Evolutionary conservation across 2,113 vertebrate genomes (phyloP), one percentile per base, ranked within the genome.

Genomic region (Tichodroma muraria): DNA sequence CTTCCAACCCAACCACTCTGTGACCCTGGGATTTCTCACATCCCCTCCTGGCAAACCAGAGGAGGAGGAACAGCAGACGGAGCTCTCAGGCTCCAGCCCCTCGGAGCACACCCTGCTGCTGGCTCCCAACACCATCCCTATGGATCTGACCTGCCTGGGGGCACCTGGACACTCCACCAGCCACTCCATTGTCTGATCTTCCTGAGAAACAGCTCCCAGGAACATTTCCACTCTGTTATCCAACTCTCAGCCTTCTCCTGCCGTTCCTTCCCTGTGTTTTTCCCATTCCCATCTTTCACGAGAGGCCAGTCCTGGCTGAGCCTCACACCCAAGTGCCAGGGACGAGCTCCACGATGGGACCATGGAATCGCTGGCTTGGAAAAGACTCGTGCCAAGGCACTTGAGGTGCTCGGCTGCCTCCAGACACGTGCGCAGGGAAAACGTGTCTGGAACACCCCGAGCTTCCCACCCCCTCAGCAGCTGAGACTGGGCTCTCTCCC

Each of bases 401-500:
- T 1, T 1, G 76, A 63, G 80, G 65, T 69, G 76, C 54, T 45
- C 1, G 0, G 5, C 64, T 42, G 73, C 78, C 91, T 84, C 73
- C 52, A 28, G 72, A 73, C 91, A 90, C 9, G 71, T 83, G 93
- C 9, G 4, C n/a, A 3, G 9, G 57, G 40, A 52, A 90, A 95
- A 83, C 76, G 50, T 88, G 93, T 3, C 82, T 13, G 17, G 49
- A 69, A 53, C 40, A 25, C 16, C 40, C 42, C 0, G 4, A 76
- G 79, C 86, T 35, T 53, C 37, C 70, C 93, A 80, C 86, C 83
- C 86, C 93, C 86, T 85, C 89, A 35, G 71, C 86, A 92, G 63
- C 80, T 40, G 71, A 65, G 60, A 3, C 28, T 9, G 42, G 56
- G 54, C 77, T 69, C 37, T 18, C 10, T 38, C 91, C 76, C 45